Base-by-base conservation (phyloP, 1,140 invertebrate species). In the Wasmannia auropunctata region DNA sequence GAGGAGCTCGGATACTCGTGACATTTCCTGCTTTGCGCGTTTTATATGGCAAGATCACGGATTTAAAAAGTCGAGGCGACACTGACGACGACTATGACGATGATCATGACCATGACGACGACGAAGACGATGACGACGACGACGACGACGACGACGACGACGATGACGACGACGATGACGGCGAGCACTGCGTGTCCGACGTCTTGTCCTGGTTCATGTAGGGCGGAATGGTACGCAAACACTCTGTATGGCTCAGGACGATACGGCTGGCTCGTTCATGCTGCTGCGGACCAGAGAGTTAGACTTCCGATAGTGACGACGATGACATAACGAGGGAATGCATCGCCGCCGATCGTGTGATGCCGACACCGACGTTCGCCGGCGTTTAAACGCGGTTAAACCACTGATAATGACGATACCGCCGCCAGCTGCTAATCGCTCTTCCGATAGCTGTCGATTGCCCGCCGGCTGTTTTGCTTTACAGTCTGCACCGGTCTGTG, bases 121-220 rank as follows among this genome's bases (percentile, higher is more conserved):
- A 28, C 22, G 19, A 40, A 49, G n/a, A 70, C 56, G 22, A 16
- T 34, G 37, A 46, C 8, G 22, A n/a, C 14, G 56, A 40, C 28
- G 51, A 63, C 0, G 62, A 65, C 34, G 28, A 63, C 8, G 7
- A 63, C 43, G 28, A 22, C 22, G 22, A 54, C 25, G n/a, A 11
- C 31, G 58, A n/a, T 16, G 8, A 31, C 1, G 40, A 62, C 14
- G 49, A 60, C 28, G 60, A 19, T 22, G 28, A 37, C 40, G 72
- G 54, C 54, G 54, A 80, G 74, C 54, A 86, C 60, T 79, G 77
- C 89, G 89, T 86, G 90, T 86, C 87, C 87, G 90, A 90, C 88
- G 85, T 91, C 89, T 92, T 92, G 91, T 92, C 88, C 91, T 90
- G 90, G 86, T 92, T 92, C 90, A 92, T 92, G 91, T 91, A 92